Base-by-base conservation (phyloP, 2,113 vertebrate species). In the Mus pahari region DNA sequence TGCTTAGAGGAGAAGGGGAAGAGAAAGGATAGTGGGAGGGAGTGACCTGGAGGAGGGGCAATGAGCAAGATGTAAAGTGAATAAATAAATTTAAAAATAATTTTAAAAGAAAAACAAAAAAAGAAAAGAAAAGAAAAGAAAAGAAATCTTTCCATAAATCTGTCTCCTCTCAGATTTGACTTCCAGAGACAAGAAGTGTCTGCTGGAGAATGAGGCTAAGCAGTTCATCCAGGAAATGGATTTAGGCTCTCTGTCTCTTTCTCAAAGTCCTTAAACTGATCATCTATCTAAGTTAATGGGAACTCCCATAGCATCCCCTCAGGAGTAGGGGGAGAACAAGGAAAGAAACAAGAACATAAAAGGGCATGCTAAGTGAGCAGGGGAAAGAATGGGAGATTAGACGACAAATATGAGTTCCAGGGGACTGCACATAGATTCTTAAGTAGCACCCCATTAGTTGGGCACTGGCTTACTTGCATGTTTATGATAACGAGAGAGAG, bases 271-370 rank as follows among this genome's bases (percentile, higher is more conserved):
- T 39, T 90, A 92, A 91, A 82, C 4, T 36, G 48, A 83, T 22
- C 62, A 91, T 66, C 39, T 79, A 94, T 66, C 53, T 84, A 75
- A 70, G n/a, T 92, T 94, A 77, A 55, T 55, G 60, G 78, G 12
- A 84, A 95, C 14, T 60, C 36, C 88, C 58, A 77, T 14, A 64
- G 58, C 19, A 50, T 64, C 42, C 71, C 74, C 53, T n/a, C 58
- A 83, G 5, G 7, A 42, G 39, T 45, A 22, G 48, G 36, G 58
- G 39, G 64, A 82, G 71, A 88, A 93, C 68, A 26, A 95, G 66
- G 50, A 78, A 92, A 70, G 89, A 90, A 87, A 70, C 33, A 81
- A 86, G 55, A 91, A 42, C 86, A 82, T 92, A 94, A 79, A 92
- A 82, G 90, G 75, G 89, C 45, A 86, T 90, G 90, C 58, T 42